Conservation (phyloP, 2,113 vertebrate species). For the Campylomormyrus numenius region DNA sequence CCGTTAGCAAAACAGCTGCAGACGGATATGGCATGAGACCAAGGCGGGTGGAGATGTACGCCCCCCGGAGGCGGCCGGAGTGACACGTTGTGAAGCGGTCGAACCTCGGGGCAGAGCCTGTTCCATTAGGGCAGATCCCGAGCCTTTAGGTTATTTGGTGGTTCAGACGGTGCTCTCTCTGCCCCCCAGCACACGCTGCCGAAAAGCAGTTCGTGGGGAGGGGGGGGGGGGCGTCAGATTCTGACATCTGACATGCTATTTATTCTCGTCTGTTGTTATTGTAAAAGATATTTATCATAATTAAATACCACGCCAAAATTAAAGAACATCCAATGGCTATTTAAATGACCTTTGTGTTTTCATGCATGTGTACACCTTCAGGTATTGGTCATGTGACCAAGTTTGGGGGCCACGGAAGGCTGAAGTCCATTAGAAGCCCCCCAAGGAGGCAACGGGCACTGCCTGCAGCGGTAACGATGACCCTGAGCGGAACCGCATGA, state of each 20-base stretch:
- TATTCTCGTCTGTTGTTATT: neutral
- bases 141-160: neutral
- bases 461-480: constrained; percentile 61
- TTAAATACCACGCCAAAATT: neutral
- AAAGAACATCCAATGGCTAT: neutral
- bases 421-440: neutral
- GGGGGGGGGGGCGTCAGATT: neutral
- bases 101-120: neutral
- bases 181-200: neutral
- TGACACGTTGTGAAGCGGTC: neutral
- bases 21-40: neutral
- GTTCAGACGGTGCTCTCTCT: neutral
- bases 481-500: constrained; percentile 57
- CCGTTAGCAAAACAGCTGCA: neutral
- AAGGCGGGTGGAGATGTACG: neutral
- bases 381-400: neutral
- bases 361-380: no score
- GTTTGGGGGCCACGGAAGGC: neutral
- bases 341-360: no score
- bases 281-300: neutral
- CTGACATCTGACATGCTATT: neutral
- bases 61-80: neutral
- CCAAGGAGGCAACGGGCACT: constrained; percentile 52
- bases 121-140: neutral
- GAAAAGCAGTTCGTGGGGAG: neutral